These are phyloP conservation scores for Eilema caniola DNA, from an alignment of 2,888 invertebrate genomes.

Conservation along the genomic window DNA sequence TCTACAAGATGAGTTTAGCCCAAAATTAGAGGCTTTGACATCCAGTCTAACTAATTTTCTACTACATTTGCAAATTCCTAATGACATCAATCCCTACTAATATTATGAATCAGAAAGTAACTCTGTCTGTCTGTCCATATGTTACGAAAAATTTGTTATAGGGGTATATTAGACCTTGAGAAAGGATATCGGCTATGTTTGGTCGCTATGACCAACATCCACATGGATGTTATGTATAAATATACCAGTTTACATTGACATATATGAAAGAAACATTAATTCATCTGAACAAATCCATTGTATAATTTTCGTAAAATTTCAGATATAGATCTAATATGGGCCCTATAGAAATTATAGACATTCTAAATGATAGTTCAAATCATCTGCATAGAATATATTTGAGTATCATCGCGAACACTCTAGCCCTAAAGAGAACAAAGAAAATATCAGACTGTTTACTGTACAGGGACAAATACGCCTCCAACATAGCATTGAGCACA, in stretches of 20 bases:
- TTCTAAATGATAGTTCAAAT: constrained; percentile 77
- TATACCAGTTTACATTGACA: background rate
- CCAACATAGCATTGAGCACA: constrained; percentile 73
- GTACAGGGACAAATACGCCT: constrained; percentile 78
- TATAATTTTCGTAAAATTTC: constrained; percentile 16
- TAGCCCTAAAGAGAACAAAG: constrained; percentile 72
- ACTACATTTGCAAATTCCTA: background rate
- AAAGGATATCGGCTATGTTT: no score
- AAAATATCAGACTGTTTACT: constrained; percentile 71
- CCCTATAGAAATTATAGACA: constrained; percentile 70
- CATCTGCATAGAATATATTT: constrained; percentile 78
- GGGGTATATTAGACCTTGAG: no score
- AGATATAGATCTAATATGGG: constrained; percentile 58
- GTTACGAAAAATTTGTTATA: no score
- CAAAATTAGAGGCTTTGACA: no score
- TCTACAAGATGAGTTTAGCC: background rate
- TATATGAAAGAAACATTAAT: background rate
- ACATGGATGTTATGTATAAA: background rate
- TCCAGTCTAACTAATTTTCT: background rate
- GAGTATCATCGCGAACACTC: constrained; percentile 74
- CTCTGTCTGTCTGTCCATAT: no score
- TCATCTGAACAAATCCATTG: background rate
- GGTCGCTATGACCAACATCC: no score
- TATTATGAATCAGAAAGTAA: no score
- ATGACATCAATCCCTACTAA: background rate